Base-by-base conservation (phyloP, 2,888 invertebrate species). In the Hofmannophila pseudospretella region DNA sequence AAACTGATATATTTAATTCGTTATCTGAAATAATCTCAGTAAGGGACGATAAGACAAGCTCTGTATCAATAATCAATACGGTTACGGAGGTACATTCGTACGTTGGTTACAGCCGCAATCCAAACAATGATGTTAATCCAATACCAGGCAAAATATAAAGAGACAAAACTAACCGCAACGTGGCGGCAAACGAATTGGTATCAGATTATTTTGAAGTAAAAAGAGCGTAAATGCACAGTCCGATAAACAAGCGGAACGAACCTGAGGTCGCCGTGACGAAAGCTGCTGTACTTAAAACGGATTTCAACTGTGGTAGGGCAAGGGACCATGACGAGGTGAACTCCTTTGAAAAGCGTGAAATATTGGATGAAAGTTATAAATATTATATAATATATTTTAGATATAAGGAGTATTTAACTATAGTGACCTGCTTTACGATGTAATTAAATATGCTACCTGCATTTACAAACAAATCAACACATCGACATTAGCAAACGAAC, bases 141-240 rank as follows among this genome's bases (percentile, higher is more conserved):
- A 59, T 51, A n/a, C 45, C 44, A 32, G 38, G 45, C 39, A 35
- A 42, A 32, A 34, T 44, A 57, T 49, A 56, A 48, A 58, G 53
- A 57, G 23, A n/a, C 49, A 53, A 42, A 47, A 45, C 47, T 54
- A 57, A 69, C 69, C 67, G 49, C 61, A 67, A 59, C 30, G 40
- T 47, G 53, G 54, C 51, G 48, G 58, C 50, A 51, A 55, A 59
- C 51, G 54, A 55, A 60, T 52, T 54, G 45, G 53, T 63, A 65
- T 75, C 63, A 56, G 57, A 63, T 77, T 64, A 67, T 73, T 64
- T 54, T 59, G 53, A 64, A 74, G 64, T 68, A 71, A 77, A 73
- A 75, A 67, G 67, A 73, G 66, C 69, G 71, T 68, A 71, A 69
- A 69, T 58, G 46, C 51, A 71, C 68, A 72, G 55, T 66, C 67